Percentiles rank a stretch among this genome's conserved stretches.
These are phyloP conservation scores for Eriocheir sinensis DNA, from an alignment of 1,140 invertebrate genomes.

Conservation along the genomic window DNA sequence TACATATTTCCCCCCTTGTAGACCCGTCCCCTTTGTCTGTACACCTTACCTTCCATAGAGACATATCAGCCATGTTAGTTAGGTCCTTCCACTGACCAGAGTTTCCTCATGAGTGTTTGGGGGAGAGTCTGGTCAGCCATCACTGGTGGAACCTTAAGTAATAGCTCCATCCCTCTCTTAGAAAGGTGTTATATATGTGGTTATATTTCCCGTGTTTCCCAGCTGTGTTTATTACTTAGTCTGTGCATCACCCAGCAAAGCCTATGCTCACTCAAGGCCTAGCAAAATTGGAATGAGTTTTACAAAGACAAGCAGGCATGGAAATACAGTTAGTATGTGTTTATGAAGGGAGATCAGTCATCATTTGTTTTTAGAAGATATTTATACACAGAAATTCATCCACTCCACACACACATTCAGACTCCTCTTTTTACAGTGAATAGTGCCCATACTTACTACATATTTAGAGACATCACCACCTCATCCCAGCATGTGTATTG, in stretches of 20 bases:
- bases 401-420: neutral
- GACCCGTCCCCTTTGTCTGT: neutral
- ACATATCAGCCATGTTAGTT: neutral
- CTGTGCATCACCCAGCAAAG: neutral
- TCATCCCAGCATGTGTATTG: neutral
- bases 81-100: neutral
- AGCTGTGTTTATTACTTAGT: neutral
- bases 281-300: neutral
- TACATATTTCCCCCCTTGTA: neutral
- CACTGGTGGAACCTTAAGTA: neutral
- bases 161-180: neutral
- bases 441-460: neutral
- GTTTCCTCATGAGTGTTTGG: neutral
- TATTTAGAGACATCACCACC: neutral
- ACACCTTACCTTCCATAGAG: neutral
- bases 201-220: conserved; percentile 13
- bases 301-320: neutral
- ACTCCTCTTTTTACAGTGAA: neutral
- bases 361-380: neutral
- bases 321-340: neutral
- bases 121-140: neutral
- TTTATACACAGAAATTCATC: neutral
- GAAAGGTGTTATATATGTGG: neutral
- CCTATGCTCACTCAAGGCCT: neutral
- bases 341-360: neutral